phyloP scores from a whole-genome alignment of 2,797 vertebrate species.

The Pipistrellus pipistrellus region DNA sequence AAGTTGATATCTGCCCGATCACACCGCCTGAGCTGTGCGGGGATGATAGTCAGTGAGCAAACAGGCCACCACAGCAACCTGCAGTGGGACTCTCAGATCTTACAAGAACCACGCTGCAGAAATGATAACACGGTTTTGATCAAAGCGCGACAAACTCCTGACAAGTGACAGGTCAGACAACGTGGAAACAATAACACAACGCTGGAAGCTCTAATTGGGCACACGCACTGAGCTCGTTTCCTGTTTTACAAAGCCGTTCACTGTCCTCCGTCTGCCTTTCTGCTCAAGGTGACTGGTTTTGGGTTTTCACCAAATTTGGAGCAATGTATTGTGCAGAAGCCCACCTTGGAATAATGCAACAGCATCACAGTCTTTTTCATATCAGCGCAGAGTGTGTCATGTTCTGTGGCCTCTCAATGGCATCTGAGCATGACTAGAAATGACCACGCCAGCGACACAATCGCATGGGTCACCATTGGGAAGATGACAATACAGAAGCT shows the following conservation, averaged over 20 bases:
- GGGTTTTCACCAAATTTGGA: slow-evolving; percentile 69
- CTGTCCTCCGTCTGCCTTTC: slow-evolving; percentile 44
- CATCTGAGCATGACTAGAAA: slow-evolving; percentile 67
- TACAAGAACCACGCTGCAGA: slow-evolving; percentile 6
- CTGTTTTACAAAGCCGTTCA: slow-evolving; percentile 30
- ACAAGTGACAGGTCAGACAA: slow-evolving; percentile 4
- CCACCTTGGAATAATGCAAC: slow-evolving; percentile 66
- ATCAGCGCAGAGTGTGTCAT: slow-evolving; percentile 54
- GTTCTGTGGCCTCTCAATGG: slow-evolving; percentile 70
- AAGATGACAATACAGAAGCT: background rate
- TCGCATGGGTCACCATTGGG: background rate
- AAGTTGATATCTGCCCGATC: background rate
- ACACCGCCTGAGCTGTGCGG: background rate
- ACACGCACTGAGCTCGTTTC: slow-evolving; percentile 10
- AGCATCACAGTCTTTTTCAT: slow-evolving; percentile 68
- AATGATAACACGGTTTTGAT: slow-evolving; percentile 42
- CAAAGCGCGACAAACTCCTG: background rate
- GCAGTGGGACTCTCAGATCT: background rate
- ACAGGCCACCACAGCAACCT: background rate
- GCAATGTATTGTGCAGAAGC: slow-evolving; percentile 38
- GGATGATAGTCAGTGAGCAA: background rate
- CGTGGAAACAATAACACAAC: background rate
- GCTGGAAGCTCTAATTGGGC: background rate
- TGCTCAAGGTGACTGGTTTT: slow-evolving; percentile 64
- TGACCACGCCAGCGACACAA: slow-evolving; percentile 50